A percentile compares a stretch with the other conserved stretches of the same genome.
These are phyloP conservation scores for Ivindomyrus marchei DNA, from an alignment of 2,113 vertebrate species.

Conservation along the genomic window DNA sequence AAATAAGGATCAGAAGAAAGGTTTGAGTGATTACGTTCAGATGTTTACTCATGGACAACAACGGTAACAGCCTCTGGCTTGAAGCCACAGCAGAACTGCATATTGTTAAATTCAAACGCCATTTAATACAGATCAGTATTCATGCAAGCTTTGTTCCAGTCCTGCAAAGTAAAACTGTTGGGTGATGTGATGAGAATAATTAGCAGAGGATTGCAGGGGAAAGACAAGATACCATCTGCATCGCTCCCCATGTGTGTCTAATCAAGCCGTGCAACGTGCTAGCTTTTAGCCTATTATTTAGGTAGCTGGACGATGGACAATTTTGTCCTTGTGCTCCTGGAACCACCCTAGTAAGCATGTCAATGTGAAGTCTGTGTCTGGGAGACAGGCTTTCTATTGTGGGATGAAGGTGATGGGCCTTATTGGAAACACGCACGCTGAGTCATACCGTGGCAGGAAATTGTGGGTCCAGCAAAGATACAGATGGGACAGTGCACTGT, in stretches of 20 bases:
- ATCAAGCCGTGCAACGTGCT: neutral
- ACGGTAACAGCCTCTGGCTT: neutral
- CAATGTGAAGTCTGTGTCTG: neutral
- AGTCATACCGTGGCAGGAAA: neutral
- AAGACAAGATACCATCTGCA: conserved; percentile 6
- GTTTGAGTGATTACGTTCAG: neutral
- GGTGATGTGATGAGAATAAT: neutral
- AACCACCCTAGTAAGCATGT: neutral
- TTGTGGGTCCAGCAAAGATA: neutral
- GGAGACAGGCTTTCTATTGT: neutral
- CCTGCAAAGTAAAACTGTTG: neutral
- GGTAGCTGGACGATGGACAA: neutral
- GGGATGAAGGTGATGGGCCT: neutral
- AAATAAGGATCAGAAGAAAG: neutral
- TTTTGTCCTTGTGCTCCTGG: neutral
- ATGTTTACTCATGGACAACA: neutral
- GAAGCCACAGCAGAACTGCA: neutral
- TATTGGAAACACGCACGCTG: neutral
- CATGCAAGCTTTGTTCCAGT: neutral
- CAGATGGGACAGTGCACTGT: too few species aligned
- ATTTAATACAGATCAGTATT: neutral
- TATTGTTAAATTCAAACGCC: neutral
- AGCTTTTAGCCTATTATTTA: neutral
- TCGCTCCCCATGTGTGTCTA: neutral
- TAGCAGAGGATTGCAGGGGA: conserved; percentile 1